Conservation (phyloP, 1,140 invertebrate genomes). For the silkworm (Bombyx mori) region ASM3026992v2 NC_085129.1:5980001-5980500, state of each 20-base stretch:
- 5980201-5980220: slow-evolving; percentile 14
- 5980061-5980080: no score
- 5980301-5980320: slow-evolving; percentile 54
- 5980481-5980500: slow-evolving; percentile 54
- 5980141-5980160: no score
- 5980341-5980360: slow-evolving; percentile 65
- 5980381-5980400: slow-evolving; percentile 67
- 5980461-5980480: slow-evolving; percentile 56
- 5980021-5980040: slow-evolving; percentile 37
- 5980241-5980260: slow-evolving; percentile 9
- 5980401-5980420: slow-evolving; percentile 70
- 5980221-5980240: slow-evolving; percentile 13
- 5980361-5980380: slow-evolving; percentile 54
- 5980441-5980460: slow-evolving; percentile 62
- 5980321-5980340: slow-evolving; percentile 58
- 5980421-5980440: slow-evolving; percentile 70
- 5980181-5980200: no score
- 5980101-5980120: no score
- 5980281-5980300: slow-evolving; percentile 38
- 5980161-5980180: no score
- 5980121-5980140: no score
- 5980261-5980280: slow-evolving; percentile 27
- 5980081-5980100: no score
- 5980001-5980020: slow-evolving; percentile 36
- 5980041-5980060: slow-evolving; percentile 12